Conservation (phyloP, 1,140 invertebrate genomes). For the Papilio glaucus region DNA sequence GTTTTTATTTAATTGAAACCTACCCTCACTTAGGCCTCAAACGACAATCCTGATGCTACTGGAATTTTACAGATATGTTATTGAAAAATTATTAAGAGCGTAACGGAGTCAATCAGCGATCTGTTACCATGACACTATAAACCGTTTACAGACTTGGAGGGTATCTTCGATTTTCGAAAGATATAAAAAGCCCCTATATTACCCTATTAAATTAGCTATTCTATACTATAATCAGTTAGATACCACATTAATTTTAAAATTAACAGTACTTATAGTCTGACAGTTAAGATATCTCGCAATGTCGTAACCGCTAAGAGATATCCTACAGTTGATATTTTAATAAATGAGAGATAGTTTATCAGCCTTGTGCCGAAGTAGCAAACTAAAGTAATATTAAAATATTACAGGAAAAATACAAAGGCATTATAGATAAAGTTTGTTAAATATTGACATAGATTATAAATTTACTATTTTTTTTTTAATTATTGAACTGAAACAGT, state of each 20-base stretch:
- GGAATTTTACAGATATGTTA: constrained; percentile 20
- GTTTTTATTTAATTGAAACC: too few relatives aligned
- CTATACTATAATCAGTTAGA: constrained; percentile 76
- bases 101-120: neutral
- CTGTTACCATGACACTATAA: constrained; percentile 40
- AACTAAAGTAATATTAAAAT: neutral
- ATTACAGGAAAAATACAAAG: neutral
- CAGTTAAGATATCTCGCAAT: constrained; percentile 17
- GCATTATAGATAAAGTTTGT: constrained; percentile 17
- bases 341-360: constrained; percentile 20
- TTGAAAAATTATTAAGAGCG: neutral
- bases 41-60: too few relatives aligned
- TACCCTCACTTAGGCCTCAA: too few relatives aligned
- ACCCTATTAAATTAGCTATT: constrained; percentile 78
- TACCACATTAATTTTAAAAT: constrained; percentile 65
- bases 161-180: constrained; percentile 51
- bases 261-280: constrained; percentile 33
- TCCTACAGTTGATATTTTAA: neutral
- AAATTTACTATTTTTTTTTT: neutral
- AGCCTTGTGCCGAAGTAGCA: constrained; percentile 10
- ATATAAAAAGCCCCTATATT: constrained; percentile 74
- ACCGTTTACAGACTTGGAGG: constrained; percentile 43
- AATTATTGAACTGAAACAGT: neutral
- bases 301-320: neutral
- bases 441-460: neutral